These are phyloP conservation scores for Stylophora pistillata DNA, from an alignment of 64 coral and sea anemone species.

Conservation along the genomic window DNA sequence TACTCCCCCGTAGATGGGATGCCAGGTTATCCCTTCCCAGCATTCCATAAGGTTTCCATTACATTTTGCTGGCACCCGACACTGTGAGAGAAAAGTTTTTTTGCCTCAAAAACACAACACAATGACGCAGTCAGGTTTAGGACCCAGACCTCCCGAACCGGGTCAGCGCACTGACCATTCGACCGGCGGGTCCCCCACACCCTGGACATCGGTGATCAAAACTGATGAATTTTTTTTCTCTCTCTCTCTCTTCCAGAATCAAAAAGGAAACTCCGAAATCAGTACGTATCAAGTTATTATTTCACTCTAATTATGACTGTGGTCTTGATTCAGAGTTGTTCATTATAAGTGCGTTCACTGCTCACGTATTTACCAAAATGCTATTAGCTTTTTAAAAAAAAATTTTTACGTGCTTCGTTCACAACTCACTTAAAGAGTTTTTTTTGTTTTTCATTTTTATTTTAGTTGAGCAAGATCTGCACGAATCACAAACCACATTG, in stretches of 20 bases:
- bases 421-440: neutral
- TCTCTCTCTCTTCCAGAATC: slow-evolving; percentile 18
- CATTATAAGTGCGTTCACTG: neutral
- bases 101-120: too few relatives aligned
- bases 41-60: too few relatives aligned
- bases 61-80: too few relatives aligned
- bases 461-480: neutral
- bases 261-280: slow-evolving; percentile 20
- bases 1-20: too few relatives aligned
- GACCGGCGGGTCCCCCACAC: too few relatives aligned
- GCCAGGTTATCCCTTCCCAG: too few relatives aligned
- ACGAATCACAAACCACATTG: neutral
- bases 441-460: neutral
- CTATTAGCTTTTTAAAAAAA: neutral
- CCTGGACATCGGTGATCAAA: neutral
- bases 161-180: too few relatives aligned
- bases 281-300: slow-evolving; percentile 10
- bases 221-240: neutral
- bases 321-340: neutral
- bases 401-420: neutral
- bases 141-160: too few relatives aligned
- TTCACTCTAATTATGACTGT: neutral
- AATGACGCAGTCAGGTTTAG: too few relatives aligned
- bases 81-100: too few relatives aligned
- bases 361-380: neutral